phyloP scores from a whole-genome alignment of 2,888 invertebrate species.

The Stenoptilia bipunctidactyla region DNA sequence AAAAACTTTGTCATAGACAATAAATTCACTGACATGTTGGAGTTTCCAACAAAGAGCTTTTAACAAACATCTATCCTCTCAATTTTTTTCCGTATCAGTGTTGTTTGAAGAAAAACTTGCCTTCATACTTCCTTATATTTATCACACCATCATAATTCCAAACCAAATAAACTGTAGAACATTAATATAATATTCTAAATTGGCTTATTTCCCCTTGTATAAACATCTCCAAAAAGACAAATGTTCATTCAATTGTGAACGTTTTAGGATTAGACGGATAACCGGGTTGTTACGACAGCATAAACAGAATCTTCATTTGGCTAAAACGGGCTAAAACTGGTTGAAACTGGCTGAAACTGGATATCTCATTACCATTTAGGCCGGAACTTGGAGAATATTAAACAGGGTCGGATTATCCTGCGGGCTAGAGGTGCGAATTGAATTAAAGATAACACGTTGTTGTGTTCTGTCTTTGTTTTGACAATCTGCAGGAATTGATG shows the following conservation, averaged over 20 bases:
- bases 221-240: slow-evolving; percentile 1
- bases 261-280: slow-evolving; percentile 34
- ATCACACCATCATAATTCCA: too few relatives aligned
- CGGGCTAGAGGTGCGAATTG: slow-evolving; percentile 33
- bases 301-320: slow-evolving; percentile 41
- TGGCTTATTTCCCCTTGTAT: too few relatives aligned
- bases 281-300: slow-evolving; percentile 28
- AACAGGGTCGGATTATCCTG: slow-evolving; percentile 28
- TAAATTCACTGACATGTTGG: too few relatives aligned
- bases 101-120: too few relatives aligned
- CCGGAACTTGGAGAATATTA: slow-evolving; percentile 36
- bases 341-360: slow-evolving; percentile 23
- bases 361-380: slow-evolving; percentile 42
- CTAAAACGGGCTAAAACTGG: background rate
- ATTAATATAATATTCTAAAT: too few relatives aligned
- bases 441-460: slow-evolving; percentile 22
- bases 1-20: too few relatives aligned
- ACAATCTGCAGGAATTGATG: background rate
- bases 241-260: background rate
- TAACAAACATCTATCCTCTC: too few relatives aligned
- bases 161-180: too few relatives aligned
- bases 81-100: too few relatives aligned
- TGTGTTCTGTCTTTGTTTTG: background rate
- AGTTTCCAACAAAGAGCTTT: too few relatives aligned
- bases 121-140: too few relatives aligned